Evolutionary conservation across 2,113 vertebrate genomes (phyloP).

Genomic region (Merops nubicus): DNA sequence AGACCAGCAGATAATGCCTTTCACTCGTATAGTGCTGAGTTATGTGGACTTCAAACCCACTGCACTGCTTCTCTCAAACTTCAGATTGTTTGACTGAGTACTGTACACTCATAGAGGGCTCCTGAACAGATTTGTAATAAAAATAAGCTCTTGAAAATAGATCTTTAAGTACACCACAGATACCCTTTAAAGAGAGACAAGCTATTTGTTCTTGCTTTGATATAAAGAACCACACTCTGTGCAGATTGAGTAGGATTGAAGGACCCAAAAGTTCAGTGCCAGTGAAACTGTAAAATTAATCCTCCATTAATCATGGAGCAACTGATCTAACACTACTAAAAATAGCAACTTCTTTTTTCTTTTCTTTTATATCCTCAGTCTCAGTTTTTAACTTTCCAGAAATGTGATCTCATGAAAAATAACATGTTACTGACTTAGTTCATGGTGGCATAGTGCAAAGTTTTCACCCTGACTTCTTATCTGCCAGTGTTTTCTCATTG

Average conservation of each 20-base stretch:
- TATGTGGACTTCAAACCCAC: neutral
- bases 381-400: neutral
- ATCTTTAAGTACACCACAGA: neutral
- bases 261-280: neutral
- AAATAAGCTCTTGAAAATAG: neutral
- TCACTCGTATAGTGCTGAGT: neutral
- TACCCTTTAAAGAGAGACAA: neutral
- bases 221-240: neutral
- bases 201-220: neutral
- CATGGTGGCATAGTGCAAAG: neutral
- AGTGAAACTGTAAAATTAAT: neutral
- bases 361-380: neutral
- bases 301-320: neutral
- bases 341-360: neutral
- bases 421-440: neutral
- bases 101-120: neutral
- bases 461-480: neutral
- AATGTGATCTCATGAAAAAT: neutral
- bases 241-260: neutral
- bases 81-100: neutral
- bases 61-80: neutral
- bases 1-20: neutral
- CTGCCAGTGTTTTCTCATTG: neutral
- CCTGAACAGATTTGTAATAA: neutral
- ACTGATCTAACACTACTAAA: neutral